Conservation (phyloP, 2,888 invertebrate species). For the Metallyticus violacea region DNA sequence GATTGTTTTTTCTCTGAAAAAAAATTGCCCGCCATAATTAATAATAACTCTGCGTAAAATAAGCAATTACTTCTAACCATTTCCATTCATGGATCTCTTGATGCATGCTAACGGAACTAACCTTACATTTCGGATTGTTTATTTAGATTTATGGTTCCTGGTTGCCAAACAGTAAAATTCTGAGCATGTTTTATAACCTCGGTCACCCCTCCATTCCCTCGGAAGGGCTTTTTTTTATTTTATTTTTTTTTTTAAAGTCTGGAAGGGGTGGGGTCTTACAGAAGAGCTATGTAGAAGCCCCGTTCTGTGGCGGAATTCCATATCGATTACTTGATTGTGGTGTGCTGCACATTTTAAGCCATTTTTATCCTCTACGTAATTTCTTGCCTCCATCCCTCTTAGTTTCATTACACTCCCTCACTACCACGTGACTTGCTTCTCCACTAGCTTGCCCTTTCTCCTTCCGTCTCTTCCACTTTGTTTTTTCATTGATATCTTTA, state of each 20-base stretch:
- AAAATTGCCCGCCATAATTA: too few relatives aligned
- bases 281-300: neutral
- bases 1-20: too few relatives aligned
- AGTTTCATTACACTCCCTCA: neutral
- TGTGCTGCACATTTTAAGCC: neutral
- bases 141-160: neutral
- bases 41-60: too few relatives aligned
- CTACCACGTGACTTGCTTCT: neutral
- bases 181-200: neutral
- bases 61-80: too few relatives aligned
- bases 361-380: neutral
- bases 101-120: too few relatives aligned
- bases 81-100: too few relatives aligned
- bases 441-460: slow-evolving; percentile 44
- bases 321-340: slow-evolving; percentile 9
- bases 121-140: neutral
- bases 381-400: slow-evolving; percentile 13
- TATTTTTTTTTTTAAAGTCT: neutral
- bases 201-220: neutral
- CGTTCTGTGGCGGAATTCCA: neutral
- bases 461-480: neutral
- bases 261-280: neutral
- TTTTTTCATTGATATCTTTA: neutral
- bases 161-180: neutral
- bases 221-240: too few relatives aligned